Percentiles rank a stretch among this genome's conserved stretches.
Conservation (phyloP, 2,888 invertebrate species). For the Tipula vernalis region DNA sequence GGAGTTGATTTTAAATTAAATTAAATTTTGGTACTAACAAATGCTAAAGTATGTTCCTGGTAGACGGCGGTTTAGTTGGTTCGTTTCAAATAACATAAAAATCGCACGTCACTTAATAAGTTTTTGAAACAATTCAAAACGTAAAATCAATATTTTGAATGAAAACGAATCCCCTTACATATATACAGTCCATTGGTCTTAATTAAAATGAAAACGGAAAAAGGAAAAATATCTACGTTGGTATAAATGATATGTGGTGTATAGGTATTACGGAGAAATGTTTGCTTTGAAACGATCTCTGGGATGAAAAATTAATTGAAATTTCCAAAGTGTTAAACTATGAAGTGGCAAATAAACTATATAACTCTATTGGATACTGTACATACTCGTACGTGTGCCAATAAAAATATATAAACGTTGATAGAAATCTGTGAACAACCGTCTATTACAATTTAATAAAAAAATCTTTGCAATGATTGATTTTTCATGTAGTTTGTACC, state of each 20-base stretch:
- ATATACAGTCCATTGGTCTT: neutral
- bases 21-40: too few species aligned
- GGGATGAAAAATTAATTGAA: neutral
- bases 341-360: neutral
- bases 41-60: too few species aligned
- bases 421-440: too few species aligned
- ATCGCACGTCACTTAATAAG: neutral
- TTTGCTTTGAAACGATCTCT: neutral
- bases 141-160: neutral
- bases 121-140: neutral
- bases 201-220: neutral
- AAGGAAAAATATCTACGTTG: neutral
- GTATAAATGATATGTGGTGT: neutral
- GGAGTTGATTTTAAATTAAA: too few species aligned
- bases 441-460: too few species aligned
- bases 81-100: too few species aligned
- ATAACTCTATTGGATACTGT: too few species aligned
- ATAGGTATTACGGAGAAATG: neutral
- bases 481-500: too few species aligned
- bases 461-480: too few species aligned
- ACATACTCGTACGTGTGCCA: too few species aligned
- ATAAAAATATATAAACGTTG: too few species aligned
- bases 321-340: neutral
- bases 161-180: neutral
- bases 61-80: too few species aligned